Conservation (phyloP, 2,113 vertebrate genomes). For the Amazona guildingii region DNA sequence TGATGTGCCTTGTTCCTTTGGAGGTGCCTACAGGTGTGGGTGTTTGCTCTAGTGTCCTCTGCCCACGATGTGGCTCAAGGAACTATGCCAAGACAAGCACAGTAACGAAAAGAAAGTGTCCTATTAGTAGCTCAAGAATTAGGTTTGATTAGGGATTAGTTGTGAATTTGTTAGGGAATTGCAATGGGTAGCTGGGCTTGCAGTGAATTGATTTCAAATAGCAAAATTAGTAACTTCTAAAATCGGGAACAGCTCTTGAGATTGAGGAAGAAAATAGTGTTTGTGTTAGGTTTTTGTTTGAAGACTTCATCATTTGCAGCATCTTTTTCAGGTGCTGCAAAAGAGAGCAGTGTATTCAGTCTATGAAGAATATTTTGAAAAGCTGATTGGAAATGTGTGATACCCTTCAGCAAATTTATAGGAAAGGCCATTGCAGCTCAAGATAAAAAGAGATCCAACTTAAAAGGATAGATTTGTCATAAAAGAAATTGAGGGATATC, state of each 20-base stretch:
- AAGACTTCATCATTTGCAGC: rapidly evolving
- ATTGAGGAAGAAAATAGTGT: not conserved
- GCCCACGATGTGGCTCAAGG: rapidly evolving
- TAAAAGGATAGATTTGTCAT: not conserved
- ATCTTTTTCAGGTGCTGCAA: not conserved
- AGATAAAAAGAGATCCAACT: not conserved
- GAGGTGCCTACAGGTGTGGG: not conserved
- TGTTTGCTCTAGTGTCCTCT: rapidly evolving
- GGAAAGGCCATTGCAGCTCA: not conserved
- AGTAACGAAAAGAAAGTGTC: not conserved
- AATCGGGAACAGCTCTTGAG: rapidly evolving
- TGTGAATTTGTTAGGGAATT: not conserved
- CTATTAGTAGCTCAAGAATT: not conserved
- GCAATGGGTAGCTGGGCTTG: not conserved
- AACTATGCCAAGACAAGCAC: rapidly evolving
- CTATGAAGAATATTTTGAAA: not conserved
- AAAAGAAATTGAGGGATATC: not conserved
- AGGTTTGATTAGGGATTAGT: not conserved
- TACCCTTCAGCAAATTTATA: not conserved
- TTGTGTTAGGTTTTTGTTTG: not conserved
- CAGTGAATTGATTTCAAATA: not conserved
- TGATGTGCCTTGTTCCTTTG: rapidly evolving
- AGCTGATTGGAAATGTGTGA: not conserved
- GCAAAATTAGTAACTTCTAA: not conserved
- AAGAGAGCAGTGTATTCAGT: not conserved